Conservation (phyloP, 1,140 invertebrate species). For the Trichoplusia ni region DNA sequence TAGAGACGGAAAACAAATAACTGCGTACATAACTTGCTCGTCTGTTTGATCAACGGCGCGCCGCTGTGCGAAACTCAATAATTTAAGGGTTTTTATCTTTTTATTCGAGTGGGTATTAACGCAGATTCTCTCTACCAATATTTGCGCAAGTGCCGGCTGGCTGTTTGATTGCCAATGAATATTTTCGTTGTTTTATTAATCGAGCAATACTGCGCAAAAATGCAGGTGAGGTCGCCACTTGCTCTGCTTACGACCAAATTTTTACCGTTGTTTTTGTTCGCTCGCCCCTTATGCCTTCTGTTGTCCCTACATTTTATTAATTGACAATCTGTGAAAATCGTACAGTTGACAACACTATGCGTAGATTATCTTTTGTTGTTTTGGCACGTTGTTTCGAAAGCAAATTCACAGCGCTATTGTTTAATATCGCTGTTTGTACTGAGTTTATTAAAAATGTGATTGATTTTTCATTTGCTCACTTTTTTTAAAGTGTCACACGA, state of each 20-base stretch:
- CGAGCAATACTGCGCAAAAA: slow-evolving; percentile 35
- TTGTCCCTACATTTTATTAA: slow-evolving; percentile 40
- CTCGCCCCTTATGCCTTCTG: slow-evolving; percentile 36
- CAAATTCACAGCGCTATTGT: slow-evolving; percentile 42
- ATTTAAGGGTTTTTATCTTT: slow-evolving; percentile 37
- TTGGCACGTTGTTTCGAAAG: slow-evolving; percentile 41
- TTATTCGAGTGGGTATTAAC: slow-evolving; percentile 38
- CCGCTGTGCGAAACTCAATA: slow-evolving; percentile 32
- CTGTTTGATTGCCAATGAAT: slow-evolving; percentile 40
- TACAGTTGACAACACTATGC: slow-evolving; percentile 35
- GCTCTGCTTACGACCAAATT: slow-evolving; percentile 28
- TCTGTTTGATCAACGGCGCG: slow-evolving; percentile 29
- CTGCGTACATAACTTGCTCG: slow-evolving; percentile 12
- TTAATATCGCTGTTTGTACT: slow-evolving; percentile 46
- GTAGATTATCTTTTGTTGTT: slow-evolving; percentile 43
- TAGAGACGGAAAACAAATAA: slow-evolving; percentile 39
- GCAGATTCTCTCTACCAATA: slow-evolving; percentile 43
- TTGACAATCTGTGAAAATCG: slow-evolving; percentile 42
- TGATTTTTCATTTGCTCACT: slow-evolving; percentile 25
- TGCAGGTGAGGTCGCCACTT: slow-evolving; percentile 28
- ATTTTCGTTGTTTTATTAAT: slow-evolving; percentile 44
- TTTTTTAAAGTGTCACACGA: slow-evolving; percentile 15
- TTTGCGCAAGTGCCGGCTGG: slow-evolving; percentile 35
- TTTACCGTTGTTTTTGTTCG: slow-evolving; percentile 27
- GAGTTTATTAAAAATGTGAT: slow-evolving; percentile 41